Conservation (phyloP, 2,797 vertebrate species). For the Ibycter americanus region DNA sequence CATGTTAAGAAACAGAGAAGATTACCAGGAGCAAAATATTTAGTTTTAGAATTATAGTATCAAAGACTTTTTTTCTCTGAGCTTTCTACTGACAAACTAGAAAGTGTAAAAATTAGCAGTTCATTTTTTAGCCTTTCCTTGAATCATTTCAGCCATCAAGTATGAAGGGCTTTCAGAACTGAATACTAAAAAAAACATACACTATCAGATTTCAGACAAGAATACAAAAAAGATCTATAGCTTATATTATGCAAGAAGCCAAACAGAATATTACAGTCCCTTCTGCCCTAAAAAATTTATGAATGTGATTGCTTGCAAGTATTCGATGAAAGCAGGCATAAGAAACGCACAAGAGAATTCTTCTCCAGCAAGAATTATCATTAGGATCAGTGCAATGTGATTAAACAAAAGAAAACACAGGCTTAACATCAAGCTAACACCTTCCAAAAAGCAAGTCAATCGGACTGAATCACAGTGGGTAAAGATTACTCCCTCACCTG, state of each 20-base stretch:
- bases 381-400: neutral
- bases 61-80: neutral
- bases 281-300: slow-evolving; percentile 34
- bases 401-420: neutral
- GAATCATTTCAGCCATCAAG: neutral
- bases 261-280: neutral
- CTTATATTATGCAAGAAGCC: neutral
- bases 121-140: neutral
- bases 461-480: neutral
- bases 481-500: neutral
- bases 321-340: neutral
- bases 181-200: neutral
- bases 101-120: neutral
- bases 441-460: neutral
- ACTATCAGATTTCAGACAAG: neutral
- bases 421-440: neutral
- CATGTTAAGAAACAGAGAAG: neutral
- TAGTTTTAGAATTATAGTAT: neutral
- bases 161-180: neutral
- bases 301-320: neutral
- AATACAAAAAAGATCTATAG: slow-evolving; percentile 4
- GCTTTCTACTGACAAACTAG: neutral
- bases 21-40: neutral
- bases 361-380: neutral
- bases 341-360: neutral